These are phyloP conservation scores for Helobdella robusta DNA, from an alignment of 2,888 invertebrate genomes.

Conservation along the genomic window DNA sequence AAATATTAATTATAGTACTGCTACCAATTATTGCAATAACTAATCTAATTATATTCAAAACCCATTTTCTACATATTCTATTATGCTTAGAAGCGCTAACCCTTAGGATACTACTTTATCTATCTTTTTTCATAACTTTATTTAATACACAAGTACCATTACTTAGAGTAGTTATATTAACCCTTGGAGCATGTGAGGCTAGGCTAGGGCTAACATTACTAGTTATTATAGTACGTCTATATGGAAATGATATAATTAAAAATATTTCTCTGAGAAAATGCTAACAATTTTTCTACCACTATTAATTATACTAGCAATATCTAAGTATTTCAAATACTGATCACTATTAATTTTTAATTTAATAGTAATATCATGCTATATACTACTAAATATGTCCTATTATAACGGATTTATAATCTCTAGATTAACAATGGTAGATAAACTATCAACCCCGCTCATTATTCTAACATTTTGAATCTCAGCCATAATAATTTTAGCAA, in stretches of 20 bases:
- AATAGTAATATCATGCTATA: neutral
- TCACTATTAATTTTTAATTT: neutral
- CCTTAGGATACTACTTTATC: slow-evolving; percentile 28
- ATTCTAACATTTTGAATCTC: slow-evolving; percentile 57
- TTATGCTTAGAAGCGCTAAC: slow-evolving; percentile 34
- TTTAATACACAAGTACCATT: slow-evolving; percentile 8
- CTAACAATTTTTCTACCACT: slow-evolving; percentile 44
- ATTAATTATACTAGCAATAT: slow-evolving; percentile 21
- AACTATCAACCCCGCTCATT: slow-evolving; percentile 55
- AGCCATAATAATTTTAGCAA: slow-evolving; percentile 57
- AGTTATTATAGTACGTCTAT: slow-evolving; percentile 57
- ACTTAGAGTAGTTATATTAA: slow-evolving; percentile 35
- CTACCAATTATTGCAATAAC: slow-evolving; percentile 14
- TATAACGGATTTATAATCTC: slow-evolving; percentile 47
- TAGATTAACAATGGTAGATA: slow-evolving; percentile 43
- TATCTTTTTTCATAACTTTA: slow-evolving; percentile 13
- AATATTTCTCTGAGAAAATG: slow-evolving; percentile 56
- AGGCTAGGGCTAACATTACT: slow-evolving; percentile 59
- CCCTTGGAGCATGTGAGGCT: slow-evolving; percentile 56
- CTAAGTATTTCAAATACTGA: slow-evolving; percentile 9
- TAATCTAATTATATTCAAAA: slow-evolving; percentile 30
- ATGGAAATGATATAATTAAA: slow-evolving; percentile 60
- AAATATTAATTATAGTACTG: slow-evolving; percentile 20
- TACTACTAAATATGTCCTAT: slow-evolving; percentile 6
- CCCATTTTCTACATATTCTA: slow-evolving; percentile 34